A percentile compares a stretch with the other conserved stretches of the same genome.
Evolutionary conservation across 2,888 invertebrate genomes (phyloP).

Genomic region (Dolichomitus sp.): DNA sequence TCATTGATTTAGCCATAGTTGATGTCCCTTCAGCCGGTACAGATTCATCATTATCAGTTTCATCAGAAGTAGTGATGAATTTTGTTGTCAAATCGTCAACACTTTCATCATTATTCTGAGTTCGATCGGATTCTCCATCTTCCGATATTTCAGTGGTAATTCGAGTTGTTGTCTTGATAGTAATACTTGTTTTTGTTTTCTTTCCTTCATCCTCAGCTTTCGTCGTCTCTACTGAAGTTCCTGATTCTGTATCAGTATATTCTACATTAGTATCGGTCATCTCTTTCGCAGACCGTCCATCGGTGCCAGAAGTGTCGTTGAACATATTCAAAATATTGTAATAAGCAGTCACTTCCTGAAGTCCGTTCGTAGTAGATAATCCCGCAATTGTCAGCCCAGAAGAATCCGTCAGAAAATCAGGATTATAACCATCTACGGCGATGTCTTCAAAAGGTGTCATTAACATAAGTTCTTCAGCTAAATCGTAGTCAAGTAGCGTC

Average conservation of each 20-base stretch:
- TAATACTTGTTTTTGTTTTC: not conserved
- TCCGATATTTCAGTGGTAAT: not conserved
- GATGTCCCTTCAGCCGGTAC: not conserved
- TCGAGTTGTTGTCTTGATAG: not conserved
- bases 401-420: not conserved
- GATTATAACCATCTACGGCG: not conserved
- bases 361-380: slow-evolving; percentile 14
- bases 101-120: not conserved
- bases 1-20: not conserved
- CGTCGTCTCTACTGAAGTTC: not conserved
- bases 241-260: not conserved
- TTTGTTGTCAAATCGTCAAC: not conserved
- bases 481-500: slow-evolving; percentile 26
- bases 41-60: not conserved
- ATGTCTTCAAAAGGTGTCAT: slow-evolving; percentile 34
- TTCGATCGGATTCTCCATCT: not conserved
- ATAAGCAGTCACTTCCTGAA: slow-evolving; percentile 7
- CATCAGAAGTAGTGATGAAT: not conserved
- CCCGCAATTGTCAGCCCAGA: slow-evolving; percentile 3
- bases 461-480: slow-evolving; percentile 27
- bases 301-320: not conserved
- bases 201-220: not conserved
- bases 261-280: not conserved
- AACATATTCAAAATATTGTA: slow-evolving; percentile 23
- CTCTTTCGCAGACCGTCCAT: not conserved